Conservation (phyloP, 2,888 invertebrate species). For the Nephrotoma appendiculata region DNA sequence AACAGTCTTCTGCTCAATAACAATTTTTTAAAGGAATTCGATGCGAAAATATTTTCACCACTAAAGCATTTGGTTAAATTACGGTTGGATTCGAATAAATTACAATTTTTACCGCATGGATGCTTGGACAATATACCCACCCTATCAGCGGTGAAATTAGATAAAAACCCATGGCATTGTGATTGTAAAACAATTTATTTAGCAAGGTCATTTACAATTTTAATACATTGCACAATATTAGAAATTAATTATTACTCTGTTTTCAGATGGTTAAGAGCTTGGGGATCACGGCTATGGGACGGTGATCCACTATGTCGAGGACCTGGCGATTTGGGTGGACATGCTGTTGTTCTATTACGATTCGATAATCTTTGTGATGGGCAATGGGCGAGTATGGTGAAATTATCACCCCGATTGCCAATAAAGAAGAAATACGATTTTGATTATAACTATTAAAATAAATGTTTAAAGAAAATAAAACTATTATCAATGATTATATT, state of each 20-base stretch:
- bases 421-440: constrained; percentile 21
- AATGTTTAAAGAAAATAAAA: neutral
- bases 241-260: neutral
- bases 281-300: constrained; percentile 35
- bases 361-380: constrained; percentile 55
- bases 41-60: constrained; percentile 30
- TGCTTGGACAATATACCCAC: constrained; percentile 39
- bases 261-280: constrained; percentile 35
- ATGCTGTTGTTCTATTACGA: constrained; percentile 34
- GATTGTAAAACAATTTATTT: constrained; percentile 49
- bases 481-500: neutral
- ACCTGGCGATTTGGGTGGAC: constrained; percentile 37
- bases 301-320: constrained; percentile 38
- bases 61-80: constrained; percentile 34
- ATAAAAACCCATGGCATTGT: constrained; percentile 49
- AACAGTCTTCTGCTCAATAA: constrained; percentile 43
- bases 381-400: constrained; percentile 55
- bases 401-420: constrained; percentile 29
- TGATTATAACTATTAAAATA: neutral
- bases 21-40: constrained; percentile 37
- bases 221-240: neutral
- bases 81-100: constrained; percentile 45
- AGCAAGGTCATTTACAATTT: constrained; percentile 32
- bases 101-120: constrained; percentile 44
- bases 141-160: constrained; percentile 43